phyloP scores from a whole-genome alignment of 1,140 invertebrate genomes.

The Yoshiicerus persimilis region DNA sequence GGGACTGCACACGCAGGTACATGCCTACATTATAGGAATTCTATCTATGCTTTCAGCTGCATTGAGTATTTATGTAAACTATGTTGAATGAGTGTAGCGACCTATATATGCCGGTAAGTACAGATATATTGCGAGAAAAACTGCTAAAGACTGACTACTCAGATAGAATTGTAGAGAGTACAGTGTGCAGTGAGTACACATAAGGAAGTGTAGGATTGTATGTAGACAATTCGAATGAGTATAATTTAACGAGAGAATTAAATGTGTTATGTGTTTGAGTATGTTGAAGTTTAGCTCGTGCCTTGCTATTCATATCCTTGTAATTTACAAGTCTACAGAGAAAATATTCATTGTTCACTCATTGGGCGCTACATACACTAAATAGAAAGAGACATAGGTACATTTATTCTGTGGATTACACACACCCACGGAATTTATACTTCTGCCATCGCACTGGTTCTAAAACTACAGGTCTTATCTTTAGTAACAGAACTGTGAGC shows the following conservation, averaged over 20 bases:
- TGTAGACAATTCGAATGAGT: neutral
- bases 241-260: slow-evolving; percentile 15
- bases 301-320: neutral
- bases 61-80: neutral
- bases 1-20: neutral
- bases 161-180: no score
- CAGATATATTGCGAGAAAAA: no score
- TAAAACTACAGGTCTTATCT: neutral
- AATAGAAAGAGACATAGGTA: neutral
- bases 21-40: neutral
- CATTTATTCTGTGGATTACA: neutral
- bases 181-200: neutral
- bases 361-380: neutral
- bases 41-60: neutral
- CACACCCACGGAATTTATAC: neutral
- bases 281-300: neutral
- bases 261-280: neutral
- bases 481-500: neutral
- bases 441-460: neutral
- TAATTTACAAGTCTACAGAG: neutral
- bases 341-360: neutral
- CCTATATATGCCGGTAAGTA: no score
- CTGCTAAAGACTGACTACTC: neutral
- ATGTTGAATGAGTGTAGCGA: no score
- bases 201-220: neutral